These are phyloP conservation scores for Tupiocoris notatus DNA, from an alignment of 2,888 invertebrate species.

Conservation along the genomic window DNA sequence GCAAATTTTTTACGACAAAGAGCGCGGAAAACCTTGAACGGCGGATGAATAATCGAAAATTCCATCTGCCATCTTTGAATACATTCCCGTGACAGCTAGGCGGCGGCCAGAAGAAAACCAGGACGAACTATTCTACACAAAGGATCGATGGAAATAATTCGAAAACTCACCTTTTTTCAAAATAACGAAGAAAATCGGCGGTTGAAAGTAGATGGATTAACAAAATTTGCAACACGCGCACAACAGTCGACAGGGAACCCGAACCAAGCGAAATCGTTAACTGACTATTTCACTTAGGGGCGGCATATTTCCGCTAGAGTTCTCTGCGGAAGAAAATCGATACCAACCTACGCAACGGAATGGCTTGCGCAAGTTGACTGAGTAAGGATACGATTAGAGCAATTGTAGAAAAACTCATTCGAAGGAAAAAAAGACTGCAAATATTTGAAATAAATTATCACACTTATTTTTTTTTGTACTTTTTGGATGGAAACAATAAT, in stretches of 20 bases:
- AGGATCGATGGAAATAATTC: neutral
- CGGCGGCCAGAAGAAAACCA: neutral
- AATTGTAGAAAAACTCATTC: too few relatives aligned
- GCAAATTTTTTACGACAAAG: neutral
- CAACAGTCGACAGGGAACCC: constrained; percentile 2
- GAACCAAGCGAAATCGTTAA: constrained; percentile 32
- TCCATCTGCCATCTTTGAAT: constrained; percentile 29
- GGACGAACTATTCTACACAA: too few relatives aligned
- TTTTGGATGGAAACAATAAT: too few relatives aligned
- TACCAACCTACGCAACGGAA: neutral
- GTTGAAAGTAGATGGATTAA: constrained; percentile 5
- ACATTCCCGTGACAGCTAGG: neutral
- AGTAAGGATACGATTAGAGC: too few relatives aligned
- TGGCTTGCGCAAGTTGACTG: too few relatives aligned
- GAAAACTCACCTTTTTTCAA: neutral
- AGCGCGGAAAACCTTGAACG: constrained; percentile 20
- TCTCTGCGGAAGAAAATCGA: neutral
- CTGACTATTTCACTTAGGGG: constrained; percentile 13
- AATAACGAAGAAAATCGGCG: neutral
- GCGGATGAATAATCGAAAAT: constrained; percentile 9
- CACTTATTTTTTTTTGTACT: too few relatives aligned
- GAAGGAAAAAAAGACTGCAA: too few relatives aligned
- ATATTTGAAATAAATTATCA: too few relatives aligned
- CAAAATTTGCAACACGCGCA: constrained; percentile 6
- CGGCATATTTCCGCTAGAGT: constrained; percentile 1